phyloP scores from a whole-genome alignment of 2,888 invertebrate species.

The Diaphora mendica region DNA sequence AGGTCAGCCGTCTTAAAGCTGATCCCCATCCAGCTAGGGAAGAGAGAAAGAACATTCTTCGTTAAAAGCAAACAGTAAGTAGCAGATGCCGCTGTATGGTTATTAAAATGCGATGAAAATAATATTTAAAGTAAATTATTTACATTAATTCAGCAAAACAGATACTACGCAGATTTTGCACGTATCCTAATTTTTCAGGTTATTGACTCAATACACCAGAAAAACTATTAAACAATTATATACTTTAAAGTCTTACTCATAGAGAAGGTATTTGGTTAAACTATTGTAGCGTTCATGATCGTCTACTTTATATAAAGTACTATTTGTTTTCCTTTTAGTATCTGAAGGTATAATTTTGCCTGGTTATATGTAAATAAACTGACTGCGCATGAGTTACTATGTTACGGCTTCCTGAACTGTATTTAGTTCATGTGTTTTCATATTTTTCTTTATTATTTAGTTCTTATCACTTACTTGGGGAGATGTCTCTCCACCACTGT shows the following conservation, averaged over 20 bases:
- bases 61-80: not conserved
- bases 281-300: conserved; percentile 29
- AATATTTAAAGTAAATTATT: not conserved
- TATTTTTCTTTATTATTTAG: no score
- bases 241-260: conserved; percentile 19
- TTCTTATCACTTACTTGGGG: no score
- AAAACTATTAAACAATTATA: conserved; percentile 18
- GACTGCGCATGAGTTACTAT: not conserved
- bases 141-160: conserved; percentile 4
- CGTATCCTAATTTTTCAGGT: conserved; percentile 41
- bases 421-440: not conserved
- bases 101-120: not conserved
- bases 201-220: conserved; percentile 32
- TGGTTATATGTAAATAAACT: conserved; percentile 35
- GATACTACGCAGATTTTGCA: conserved; percentile 33
- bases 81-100: not conserved
- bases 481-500: no score
- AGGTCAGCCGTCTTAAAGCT: no score
- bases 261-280: conserved; percentile 33
- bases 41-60: not conserved
- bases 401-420: conserved; percentile 23
- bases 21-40: no score
- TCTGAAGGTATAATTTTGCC: conserved; percentile 26
- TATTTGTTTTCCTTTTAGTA: conserved; percentile 41
- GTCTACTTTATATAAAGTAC: conserved; percentile 16